These are phyloP conservation scores for Chorisops tibialis DNA, from an alignment of 2,888 invertebrate species.

Conservation along the genomic window DNA sequence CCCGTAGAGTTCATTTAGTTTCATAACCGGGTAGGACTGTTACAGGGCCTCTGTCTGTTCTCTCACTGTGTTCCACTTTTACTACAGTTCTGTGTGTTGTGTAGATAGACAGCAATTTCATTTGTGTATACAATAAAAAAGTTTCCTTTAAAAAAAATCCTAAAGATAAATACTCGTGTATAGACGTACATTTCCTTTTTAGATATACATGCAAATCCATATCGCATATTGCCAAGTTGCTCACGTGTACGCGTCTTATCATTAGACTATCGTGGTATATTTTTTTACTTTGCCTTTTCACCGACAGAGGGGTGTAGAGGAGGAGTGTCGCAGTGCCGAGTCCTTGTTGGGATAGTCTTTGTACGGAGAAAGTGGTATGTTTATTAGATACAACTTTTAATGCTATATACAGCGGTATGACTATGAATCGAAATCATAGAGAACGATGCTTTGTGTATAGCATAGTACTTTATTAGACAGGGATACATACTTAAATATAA, in stretches of 20 bases:
- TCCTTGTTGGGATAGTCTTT: constrained; percentile 29
- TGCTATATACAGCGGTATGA: constrained; percentile 1
- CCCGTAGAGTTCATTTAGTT: constrained; percentile 15
- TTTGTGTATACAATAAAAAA: constrained; percentile 23
- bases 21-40: constrained; percentile 8
- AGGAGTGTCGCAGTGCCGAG: constrained; percentile 10
- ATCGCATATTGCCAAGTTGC: constrained; percentile 5
- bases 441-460: constrained; percentile 13
- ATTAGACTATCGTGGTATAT: constrained; percentile 17
- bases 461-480: neutral
- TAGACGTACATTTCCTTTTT: constrained; percentile 15
- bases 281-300: constrained; percentile 1
- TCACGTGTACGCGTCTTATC: constrained; percentile 24
- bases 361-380: constrained; percentile 28
- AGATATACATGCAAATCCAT: constrained; percentile 26
- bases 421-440: constrained; percentile 23
- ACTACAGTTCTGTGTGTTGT: constrained; percentile 20
- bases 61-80: constrained; percentile 15
- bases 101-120: constrained; percentile 23
- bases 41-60: too few relatives aligned
- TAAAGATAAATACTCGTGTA: constrained; percentile 24
- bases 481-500: neutral
- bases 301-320: neutral
- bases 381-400: constrained; percentile 27
- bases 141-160: constrained; percentile 20